phyloP scores from a whole-genome alignment of 2,113 vertebrate species.

The Melanerpes aurifrons region DNA sequence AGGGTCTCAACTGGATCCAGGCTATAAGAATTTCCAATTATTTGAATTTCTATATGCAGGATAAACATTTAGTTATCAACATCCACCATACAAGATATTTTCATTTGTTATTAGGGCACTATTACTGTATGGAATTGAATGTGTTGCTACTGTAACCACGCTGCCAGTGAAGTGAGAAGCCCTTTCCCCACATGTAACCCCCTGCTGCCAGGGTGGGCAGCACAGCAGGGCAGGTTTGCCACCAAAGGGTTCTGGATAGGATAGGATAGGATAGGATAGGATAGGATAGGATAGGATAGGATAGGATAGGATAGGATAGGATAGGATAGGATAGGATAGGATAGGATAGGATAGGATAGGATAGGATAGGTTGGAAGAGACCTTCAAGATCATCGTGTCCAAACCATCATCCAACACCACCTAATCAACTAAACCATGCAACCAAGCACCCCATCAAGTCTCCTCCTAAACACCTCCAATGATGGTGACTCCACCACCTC shows the following conservation, averaged over 20 bases:
- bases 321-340: too few species aligned
- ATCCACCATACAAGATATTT: slow-evolving; percentile 72
- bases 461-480: too few species aligned
- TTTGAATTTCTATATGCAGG: slow-evolving; percentile 71
- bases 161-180: background rate
- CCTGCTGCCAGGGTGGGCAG: rapidly evolving
- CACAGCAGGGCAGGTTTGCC: background rate
- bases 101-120: slow-evolving; percentile 71
- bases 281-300: too few species aligned
- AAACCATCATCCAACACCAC: too few species aligned
- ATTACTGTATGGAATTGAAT: slow-evolving; percentile 66
- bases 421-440: too few species aligned
- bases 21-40: slow-evolving; percentile 80
- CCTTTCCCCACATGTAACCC: rapidly evolving
- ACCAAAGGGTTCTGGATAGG: background rate
- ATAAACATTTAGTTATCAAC: slow-evolving; percentile 81
- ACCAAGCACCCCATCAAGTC: too few species aligned
- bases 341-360: too few species aligned
- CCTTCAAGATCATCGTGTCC: too few species aligned
- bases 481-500: too few species aligned
- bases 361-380: too few species aligned
- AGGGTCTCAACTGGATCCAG: slow-evolving; percentile 61
- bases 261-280: too few species aligned
- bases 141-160: background rate
- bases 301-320: too few species aligned